Evolutionary conservation across 1,140 invertebrate species (phyloP).

Genomic region (Ceratitis capitata): DNA sequence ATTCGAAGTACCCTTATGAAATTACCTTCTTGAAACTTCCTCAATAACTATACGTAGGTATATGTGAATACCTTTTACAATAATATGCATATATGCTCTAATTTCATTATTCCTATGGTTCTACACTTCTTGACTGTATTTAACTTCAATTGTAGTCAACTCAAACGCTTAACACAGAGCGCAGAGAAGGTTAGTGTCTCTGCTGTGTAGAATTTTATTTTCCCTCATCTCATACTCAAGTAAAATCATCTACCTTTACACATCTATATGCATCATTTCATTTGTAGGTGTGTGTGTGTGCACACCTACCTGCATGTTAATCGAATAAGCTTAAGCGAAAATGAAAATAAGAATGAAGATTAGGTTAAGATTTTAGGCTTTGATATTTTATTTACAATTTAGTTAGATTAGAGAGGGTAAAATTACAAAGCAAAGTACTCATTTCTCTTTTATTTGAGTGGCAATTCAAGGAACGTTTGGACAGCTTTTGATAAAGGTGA

Average conservation of each 20-base stretch:
- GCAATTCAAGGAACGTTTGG: background rate
- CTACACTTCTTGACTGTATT: background rate
- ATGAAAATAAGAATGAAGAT: slow-evolving; percentile 3
- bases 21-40: too few relatives aligned
- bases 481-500: slow-evolving; percentile 16
- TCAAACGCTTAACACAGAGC: background rate
- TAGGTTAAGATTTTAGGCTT: background rate
- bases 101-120: background rate
- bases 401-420: background rate
- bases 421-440: slow-evolving; percentile 5
- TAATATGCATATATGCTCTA: background rate
- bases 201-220: too few relatives aligned
- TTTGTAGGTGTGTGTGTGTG: background rate
- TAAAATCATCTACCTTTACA: background rate
- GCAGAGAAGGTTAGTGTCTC: background rate
- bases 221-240: background rate
- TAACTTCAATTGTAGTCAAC: background rate
- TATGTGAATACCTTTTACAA: background rate
- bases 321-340: background rate
- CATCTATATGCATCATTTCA: background rate
- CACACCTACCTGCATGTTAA: background rate
- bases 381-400: slow-evolving; percentile 15
- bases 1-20: too few relatives aligned
- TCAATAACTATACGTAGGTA: background rate
- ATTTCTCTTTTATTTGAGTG: background rate